A percentile compares a stretch with the other conserved stretches of the same genome.
phyloP scores from a whole-genome alignment of 2,113 vertebrate species.

The Malurus alboscapulatus region DNA sequence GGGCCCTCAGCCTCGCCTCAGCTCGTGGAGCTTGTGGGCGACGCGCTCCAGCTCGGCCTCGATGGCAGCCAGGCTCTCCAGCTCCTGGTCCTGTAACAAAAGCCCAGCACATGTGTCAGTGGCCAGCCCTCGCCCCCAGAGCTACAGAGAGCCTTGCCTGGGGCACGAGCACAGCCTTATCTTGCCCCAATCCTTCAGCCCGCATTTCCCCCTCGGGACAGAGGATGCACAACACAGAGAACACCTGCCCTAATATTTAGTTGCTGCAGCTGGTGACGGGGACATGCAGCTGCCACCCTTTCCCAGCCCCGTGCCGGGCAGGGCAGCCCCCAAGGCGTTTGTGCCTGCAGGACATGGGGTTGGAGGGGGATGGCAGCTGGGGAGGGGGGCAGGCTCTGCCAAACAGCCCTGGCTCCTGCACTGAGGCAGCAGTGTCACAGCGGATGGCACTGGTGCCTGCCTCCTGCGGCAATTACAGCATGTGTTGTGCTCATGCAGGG shows the following conservation, averaged over 20 bases:
- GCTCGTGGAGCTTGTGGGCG: slow-evolving; percentile 86
- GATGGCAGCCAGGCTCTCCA: slow-evolving; percentile 90
- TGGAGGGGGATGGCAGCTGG: neutral
- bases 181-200: neutral
- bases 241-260: neutral
- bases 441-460: fast-evolving
- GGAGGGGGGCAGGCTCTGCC: fast-evolving
- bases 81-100: slow-evolving; percentile 85
- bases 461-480: fast-evolving
- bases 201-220: neutral
- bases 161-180: fast-evolving
- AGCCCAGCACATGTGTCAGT: fast-evolving
- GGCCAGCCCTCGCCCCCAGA: fast-evolving
- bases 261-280: neutral
- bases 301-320: fast-evolving
- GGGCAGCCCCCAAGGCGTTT: fast-evolving
- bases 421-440: neutral
- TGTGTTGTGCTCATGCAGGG: fast-evolving
- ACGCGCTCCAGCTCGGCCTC: slow-evolving; percentile 92
- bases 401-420: fast-evolving
- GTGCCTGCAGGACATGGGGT: fast-evolving
- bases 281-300: fast-evolving
- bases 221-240: fast-evolving
- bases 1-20: slow-evolving; percentile 74
- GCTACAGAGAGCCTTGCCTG: neutral